Conservation (phyloP, 2,888 invertebrate species). For the Dinocampus coccinellae region DNA sequence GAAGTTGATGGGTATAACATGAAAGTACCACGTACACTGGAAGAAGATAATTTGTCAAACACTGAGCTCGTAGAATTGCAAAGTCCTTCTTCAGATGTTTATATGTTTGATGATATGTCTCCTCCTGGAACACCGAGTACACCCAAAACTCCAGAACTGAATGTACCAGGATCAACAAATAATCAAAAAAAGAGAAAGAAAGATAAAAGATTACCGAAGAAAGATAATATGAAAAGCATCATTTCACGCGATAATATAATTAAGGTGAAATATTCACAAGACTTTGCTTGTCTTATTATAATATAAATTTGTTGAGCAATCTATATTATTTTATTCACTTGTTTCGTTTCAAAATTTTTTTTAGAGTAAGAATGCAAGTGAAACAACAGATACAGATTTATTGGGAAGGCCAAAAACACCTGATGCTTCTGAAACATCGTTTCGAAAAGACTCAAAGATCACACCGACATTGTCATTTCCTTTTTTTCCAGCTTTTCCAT, state of each 20-base stretch:
- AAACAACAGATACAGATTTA: constrained; percentile 54
- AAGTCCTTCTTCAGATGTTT: constrained; percentile 67
- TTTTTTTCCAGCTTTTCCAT: constrained; percentile 64
- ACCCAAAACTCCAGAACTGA: constrained; percentile 73
- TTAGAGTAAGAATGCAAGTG: constrained; percentile 55
- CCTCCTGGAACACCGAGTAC: constrained; percentile 73
- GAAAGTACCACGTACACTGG: constrained; percentile 65
- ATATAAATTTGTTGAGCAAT: too few relatives aligned
- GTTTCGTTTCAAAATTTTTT: constrained; percentile 13
- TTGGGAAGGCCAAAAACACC: constrained; percentile 67
- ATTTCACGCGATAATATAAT: constrained; percentile 60
- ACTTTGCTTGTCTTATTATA: too few relatives aligned
- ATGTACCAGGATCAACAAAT: constrained; percentile 71
- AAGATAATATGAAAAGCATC: constrained; percentile 66
- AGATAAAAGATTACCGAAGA: constrained; percentile 73
- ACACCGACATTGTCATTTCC: constrained; percentile 70
- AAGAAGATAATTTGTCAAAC: constrained; percentile 52
- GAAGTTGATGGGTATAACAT: constrained; percentile 58
- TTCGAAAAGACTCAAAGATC: constrained; percentile 68
- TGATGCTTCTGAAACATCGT: constrained; percentile 60
- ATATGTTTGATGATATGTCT: constrained; percentile 69
- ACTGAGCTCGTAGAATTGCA: constrained; percentile 55
- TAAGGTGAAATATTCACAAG: constrained; percentile 61
- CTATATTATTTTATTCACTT: too few relatives aligned
- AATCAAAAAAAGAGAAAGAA: constrained; percentile 70